phyloP scores from a whole-genome alignment of 2,888 invertebrate genomes.

The Andricus quercusramuli region DNA sequence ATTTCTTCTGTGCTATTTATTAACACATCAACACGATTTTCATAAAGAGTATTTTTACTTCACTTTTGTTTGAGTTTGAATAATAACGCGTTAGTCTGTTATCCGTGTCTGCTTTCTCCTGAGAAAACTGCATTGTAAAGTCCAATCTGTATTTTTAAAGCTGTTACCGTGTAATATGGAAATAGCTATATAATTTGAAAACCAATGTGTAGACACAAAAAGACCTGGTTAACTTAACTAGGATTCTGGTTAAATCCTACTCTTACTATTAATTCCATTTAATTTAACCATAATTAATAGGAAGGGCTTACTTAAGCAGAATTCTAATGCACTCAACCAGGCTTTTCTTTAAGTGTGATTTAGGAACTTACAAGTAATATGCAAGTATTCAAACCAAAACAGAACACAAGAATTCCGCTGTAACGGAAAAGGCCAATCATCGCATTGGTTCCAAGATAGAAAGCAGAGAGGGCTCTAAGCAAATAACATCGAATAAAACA shows the following conservation, averaged over 20 bases:
- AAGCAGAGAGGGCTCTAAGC: constrained; percentile 61
- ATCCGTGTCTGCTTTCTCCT: background rate
- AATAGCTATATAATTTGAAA: too few species aligned
- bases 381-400: background rate
- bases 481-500: constrained; percentile 59
- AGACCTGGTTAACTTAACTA: background rate
- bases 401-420: constrained; percentile 16
- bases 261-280: too few species aligned
- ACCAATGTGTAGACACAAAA: too few species aligned
- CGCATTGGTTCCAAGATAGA: constrained; percentile 76
- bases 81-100: background rate
- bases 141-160: too few species aligned
- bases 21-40: background rate
- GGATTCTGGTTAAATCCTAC: too few species aligned
- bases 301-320: too few species aligned
- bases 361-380: background rate
- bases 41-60: background rate
- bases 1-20: background rate
- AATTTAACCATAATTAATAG: too few species aligned
- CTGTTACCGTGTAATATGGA: too few species aligned
- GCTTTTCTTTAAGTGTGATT: background rate
- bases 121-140: background rate
- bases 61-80: background rate
- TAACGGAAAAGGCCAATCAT: constrained; percentile 71
- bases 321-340: too few species aligned